Conservation (phyloP, 2,113 vertebrate genomes). For the Seriola rivoliana region DNA sequence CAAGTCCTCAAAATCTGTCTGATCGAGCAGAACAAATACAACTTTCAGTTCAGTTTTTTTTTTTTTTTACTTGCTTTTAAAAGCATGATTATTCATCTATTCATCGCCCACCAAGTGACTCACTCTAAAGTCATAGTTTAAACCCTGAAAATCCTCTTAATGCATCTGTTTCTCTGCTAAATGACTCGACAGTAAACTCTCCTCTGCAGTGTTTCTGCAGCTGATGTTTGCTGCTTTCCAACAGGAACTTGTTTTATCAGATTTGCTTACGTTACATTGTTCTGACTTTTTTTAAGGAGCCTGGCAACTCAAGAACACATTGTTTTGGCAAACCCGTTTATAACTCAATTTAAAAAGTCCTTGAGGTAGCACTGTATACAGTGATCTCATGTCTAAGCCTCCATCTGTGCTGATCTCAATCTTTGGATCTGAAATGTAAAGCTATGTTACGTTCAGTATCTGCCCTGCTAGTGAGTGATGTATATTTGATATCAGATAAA, state of each 20-base stretch:
- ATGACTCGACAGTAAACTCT: background rate
- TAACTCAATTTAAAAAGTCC: background rate
- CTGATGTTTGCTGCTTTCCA: constrained; percentile 19
- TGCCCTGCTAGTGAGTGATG: too few species aligned
- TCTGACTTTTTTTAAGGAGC: background rate
- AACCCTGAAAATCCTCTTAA: constrained; percentile 50
- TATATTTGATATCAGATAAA: background rate
- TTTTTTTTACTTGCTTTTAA: constrained; percentile 8
- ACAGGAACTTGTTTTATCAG: constrained; percentile 12
- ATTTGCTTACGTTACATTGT: constrained; percentile 5
- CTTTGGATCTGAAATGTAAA: background rate
- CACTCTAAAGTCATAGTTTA: constrained; percentile 7
- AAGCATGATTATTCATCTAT: background rate
- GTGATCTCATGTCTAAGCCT: background rate
- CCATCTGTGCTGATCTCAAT: background rate
- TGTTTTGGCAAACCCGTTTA: background rate
- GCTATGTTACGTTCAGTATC: background rate
- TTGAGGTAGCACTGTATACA: background rate
- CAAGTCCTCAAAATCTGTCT: too few species aligned
- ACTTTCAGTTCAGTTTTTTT: too few species aligned
- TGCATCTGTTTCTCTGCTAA: constrained; percentile 22
- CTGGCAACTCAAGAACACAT: background rate
- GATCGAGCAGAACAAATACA: too few species aligned
- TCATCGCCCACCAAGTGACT: background rate
- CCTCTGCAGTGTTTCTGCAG: background rate